These are phyloP conservation scores for Neodiprion lecontei DNA, from an alignment of 1,140 invertebrate genomes.

Conservation along the genomic window DNA sequence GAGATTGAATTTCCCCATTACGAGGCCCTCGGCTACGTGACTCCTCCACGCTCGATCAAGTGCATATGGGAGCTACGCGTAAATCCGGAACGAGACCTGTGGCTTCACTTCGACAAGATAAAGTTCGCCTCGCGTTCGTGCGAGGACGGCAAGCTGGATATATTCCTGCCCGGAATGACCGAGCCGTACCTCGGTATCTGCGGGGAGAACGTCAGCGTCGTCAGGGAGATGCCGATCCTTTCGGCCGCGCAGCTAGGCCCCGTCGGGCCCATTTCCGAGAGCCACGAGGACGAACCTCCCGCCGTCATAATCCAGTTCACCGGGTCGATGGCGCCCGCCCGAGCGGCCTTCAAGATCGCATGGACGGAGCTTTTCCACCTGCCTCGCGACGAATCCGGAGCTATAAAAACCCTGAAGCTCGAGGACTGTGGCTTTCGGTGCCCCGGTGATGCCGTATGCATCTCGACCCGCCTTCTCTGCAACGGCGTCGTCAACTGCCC, in stretches of 20 bases:
- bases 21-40: slow-evolving; percentile 79
- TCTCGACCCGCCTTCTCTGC: slow-evolving; percentile 80
- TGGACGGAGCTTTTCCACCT: slow-evolving; percentile 91
- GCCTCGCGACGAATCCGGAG: slow-evolving; percentile 81
- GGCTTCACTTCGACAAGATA: slow-evolving; percentile 85
- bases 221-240: slow-evolving; percentile 78
- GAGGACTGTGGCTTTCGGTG: slow-evolving; percentile 81
- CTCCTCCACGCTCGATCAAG: slow-evolving; percentile 77
- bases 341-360: slow-evolving; percentile 84
- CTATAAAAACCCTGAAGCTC: slow-evolving; percentile 75
- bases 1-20: slow-evolving; percentile 86
- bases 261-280: slow-evolving; percentile 62
- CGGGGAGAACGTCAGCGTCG: slow-evolving; percentile 81
- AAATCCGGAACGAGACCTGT: slow-evolving; percentile 80
- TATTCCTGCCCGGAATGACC: slow-evolving; percentile 73
- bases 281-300: slow-evolving; percentile 62
- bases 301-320: slow-evolving; percentile 73
- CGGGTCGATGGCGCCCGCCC: slow-evolving; percentile 76
- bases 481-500: slow-evolving; percentile 90
- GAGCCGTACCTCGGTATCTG: slow-evolving; percentile 81
- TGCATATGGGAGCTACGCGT: slow-evolving; percentile 89
- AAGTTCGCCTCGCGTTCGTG: slow-evolving; percentile 82
- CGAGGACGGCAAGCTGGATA: slow-evolving; percentile 84
- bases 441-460: slow-evolving; percentile 82
- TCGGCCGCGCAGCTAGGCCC: slow-evolving; percentile 75